phyloP scores from a whole-genome alignment of 2,888 invertebrate species.

The Abscondita cerata region DNA sequence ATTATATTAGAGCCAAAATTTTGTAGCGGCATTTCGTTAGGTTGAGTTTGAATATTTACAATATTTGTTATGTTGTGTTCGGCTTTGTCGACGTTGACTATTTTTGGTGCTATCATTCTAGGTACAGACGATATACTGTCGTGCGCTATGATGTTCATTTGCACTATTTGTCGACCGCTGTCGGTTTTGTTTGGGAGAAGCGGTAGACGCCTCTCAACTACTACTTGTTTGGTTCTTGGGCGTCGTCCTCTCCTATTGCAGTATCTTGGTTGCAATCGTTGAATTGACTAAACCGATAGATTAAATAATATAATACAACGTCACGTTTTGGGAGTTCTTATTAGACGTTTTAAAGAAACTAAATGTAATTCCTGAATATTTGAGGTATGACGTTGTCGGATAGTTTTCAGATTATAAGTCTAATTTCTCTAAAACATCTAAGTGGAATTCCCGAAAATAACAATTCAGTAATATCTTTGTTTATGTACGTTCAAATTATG shows the following conservation, averaged over 20 bases:
- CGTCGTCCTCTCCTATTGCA: constrained; percentile 58
- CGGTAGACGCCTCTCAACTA: constrained; percentile 78
- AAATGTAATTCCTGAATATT: no score
- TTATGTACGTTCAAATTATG: no score
- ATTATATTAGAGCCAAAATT: background rate
- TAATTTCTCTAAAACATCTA: no score
- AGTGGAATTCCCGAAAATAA: no score
- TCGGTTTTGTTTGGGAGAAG: constrained; percentile 65
- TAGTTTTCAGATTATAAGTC: no score
- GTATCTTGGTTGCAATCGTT: constrained; percentile 55
- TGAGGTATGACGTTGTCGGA: no score
- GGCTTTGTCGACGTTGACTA: constrained; percentile 23
- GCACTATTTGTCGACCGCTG: constrained; percentile 60
- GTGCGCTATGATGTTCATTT: constrained; percentile 57
- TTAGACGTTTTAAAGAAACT: no score
- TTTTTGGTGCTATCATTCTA: constrained; percentile 24
- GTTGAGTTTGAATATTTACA: constrained; percentile 7
- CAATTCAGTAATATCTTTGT: no score
- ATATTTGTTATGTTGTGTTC: constrained; percentile 23
- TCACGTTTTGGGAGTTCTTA: no score
- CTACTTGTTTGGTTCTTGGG: constrained; percentile 66
- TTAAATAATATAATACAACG: no score
- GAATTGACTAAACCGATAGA: constrained; percentile 48
- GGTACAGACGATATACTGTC: constrained; percentile 35
- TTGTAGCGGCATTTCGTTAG: background rate